These are phyloP conservation scores for Poeciliopsis presidionis DNA, from an alignment of 2,797 vertebrate species.

Conservation along the genomic window DNA sequence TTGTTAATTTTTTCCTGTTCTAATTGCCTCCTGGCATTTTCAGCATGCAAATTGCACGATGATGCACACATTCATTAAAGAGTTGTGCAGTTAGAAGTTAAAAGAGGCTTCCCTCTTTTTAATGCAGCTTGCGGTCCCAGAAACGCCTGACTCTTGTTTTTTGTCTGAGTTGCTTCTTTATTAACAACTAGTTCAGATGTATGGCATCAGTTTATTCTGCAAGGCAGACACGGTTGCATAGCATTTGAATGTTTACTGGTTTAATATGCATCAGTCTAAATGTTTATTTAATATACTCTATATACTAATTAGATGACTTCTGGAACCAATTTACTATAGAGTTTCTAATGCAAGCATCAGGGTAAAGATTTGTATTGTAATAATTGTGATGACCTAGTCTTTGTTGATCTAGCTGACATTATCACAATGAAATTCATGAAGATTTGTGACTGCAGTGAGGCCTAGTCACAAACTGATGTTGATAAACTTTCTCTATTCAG, in stretches of 20 bases:
- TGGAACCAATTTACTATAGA: too few species aligned
- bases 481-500: background rate
- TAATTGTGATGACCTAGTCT: background rate
- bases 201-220: background rate
- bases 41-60: background rate
- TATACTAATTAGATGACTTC: too few species aligned
- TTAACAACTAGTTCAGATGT: background rate
- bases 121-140: background rate
- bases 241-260: background rate
- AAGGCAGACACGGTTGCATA: background rate
- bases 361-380: background rate
- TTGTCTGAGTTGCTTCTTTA: background rate
- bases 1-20: background rate
- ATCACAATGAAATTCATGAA: background rate
- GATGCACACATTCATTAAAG: slow-evolving; percentile 13
- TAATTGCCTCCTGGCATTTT: background rate
- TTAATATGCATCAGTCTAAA: background rate
- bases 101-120: background rate
- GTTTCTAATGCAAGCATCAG: too few species aligned
- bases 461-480: background rate
- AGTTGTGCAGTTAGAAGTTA: background rate
- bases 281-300: background rate
- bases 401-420: background rate
- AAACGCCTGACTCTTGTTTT: background rate
- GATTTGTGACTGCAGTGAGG: background rate